Conservation (phyloP, 2,797 vertebrate species). For the Brotogeris chrysoptera region DNA sequence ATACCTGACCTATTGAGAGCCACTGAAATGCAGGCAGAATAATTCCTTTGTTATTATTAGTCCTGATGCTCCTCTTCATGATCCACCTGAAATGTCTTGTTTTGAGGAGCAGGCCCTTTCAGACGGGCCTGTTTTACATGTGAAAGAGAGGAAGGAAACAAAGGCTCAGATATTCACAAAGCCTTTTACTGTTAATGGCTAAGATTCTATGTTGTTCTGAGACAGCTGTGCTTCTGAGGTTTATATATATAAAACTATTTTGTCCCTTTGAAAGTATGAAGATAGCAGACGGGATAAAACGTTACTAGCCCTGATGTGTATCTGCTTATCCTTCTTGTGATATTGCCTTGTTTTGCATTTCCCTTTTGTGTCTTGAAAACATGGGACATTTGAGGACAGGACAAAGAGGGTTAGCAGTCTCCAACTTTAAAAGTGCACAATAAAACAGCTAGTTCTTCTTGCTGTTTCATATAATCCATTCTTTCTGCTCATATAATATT, state of each 20-base stretch:
- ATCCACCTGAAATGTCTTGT: background rate
- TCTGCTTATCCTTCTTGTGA: fast-evolving
- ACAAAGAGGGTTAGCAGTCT: background rate
- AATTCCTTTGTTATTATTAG: background rate
- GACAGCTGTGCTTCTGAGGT: background rate
- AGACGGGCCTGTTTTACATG: background rate
- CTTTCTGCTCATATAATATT: background rate
- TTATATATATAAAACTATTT: background rate
- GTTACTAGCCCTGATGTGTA: background rate
- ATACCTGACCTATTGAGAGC: fast-evolving
- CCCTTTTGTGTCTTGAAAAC: background rate
- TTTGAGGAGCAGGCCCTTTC: background rate
- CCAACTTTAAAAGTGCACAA: background rate
- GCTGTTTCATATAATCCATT: background rate
- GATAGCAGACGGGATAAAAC: fast-evolving
- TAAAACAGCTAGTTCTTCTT: background rate
- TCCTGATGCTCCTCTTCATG: background rate
- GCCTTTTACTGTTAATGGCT: background rate
- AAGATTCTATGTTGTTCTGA: background rate
- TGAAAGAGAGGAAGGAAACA: background rate
- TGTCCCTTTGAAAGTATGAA: background rate
- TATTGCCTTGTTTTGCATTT: background rate
- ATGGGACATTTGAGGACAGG: background rate
- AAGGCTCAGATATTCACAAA: background rate
- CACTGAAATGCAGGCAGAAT: background rate